Evolutionary conservation across 92 coral and sea anemone genomes (phyloP).

Genomic region (Porites lobata): DNA sequence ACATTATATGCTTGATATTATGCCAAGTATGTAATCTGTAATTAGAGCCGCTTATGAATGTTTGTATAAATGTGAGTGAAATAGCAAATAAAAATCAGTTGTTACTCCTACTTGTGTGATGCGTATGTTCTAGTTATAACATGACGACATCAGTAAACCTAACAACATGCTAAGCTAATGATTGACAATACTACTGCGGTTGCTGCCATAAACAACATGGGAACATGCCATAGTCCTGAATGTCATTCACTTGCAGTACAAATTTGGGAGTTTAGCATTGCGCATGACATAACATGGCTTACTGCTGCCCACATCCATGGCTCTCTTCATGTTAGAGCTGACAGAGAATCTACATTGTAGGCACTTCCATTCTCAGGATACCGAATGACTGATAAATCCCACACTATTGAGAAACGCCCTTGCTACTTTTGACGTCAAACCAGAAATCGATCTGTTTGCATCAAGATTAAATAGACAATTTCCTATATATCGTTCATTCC

Average conservation of each 20-base stretch:
- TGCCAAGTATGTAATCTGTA: too few relatives aligned
- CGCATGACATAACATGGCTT: conserved; percentile 27
- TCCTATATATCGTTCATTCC: conserved; percentile 50
- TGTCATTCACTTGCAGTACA: conserved; percentile 16
- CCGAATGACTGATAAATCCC: conserved; percentile 67
- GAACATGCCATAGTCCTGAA: conserved; percentile 62
- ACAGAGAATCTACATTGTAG: conserved; percentile 54
- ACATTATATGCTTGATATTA: too few relatives aligned
- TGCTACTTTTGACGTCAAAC: conserved; percentile 28
- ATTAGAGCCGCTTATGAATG: too few relatives aligned
- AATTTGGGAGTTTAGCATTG: conserved; percentile 64
- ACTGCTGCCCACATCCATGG: conserved; percentile 73
- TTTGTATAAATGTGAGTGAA: too few relatives aligned
- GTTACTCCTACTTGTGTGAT: too few relatives aligned
- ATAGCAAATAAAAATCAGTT: too few relatives aligned
- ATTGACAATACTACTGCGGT: conserved; percentile 72
- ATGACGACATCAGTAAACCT: too few relatives aligned
- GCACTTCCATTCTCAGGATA: conserved; percentile 51
- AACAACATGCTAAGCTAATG: conserved; percentile 67
- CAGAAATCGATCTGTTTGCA: conserved; percentile 66
- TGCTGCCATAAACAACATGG: conserved; percentile 64
- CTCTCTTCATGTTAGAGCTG: conserved; percentile 40
- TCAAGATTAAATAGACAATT: conserved; percentile 64
- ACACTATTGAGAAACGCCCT: conserved; percentile 39
- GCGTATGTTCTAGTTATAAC: too few relatives aligned